Evolutionary conservation across 2,888 invertebrate species (phyloP).

Genomic region (Ligdia adustata): DNA sequence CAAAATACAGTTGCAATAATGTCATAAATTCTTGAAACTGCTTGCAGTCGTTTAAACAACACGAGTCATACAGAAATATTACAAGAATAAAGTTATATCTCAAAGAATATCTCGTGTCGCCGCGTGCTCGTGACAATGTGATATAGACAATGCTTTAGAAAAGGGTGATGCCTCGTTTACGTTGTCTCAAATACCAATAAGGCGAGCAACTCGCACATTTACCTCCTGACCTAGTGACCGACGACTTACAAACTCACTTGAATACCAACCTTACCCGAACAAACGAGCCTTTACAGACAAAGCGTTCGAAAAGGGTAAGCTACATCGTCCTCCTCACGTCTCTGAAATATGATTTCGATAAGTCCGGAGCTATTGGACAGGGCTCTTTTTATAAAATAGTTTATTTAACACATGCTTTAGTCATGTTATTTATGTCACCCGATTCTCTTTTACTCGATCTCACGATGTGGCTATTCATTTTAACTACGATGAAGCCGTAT

Average conservation of each 20-base stretch:
- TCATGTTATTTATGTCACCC: constrained; percentile 48
- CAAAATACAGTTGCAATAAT: constrained; percentile 2
- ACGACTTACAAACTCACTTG: constrained; percentile 22
- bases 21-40: constrained; percentile 16
- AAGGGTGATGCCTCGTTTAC: constrained; percentile 72
- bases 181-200: constrained; percentile 33
- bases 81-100: constrained; percentile 76
- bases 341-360: constrained; percentile 83
- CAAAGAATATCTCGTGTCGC: constrained; percentile 77
- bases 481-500: constrained; percentile 32
- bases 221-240: constrained; percentile 31
- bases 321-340: constrained; percentile 76
- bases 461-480: constrained; percentile 45
- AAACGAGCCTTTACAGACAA: constrained; percentile 67
- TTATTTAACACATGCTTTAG: constrained; percentile 68
- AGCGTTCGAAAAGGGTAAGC: constrained; percentile 75
- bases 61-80: constrained; percentile 64
- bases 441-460: constrained; percentile 40
- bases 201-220: constrained; percentile 36
- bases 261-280: constrained; percentile 32
- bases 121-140: constrained; percentile 80
- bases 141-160: constrained; percentile 79
- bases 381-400: constrained; percentile 72
- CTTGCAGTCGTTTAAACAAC: constrained; percentile 32
- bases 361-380: constrained; percentile 77